Percentiles rank a stretch among this genome's conserved stretches.
phyloP scores from a whole-genome alignment of 2,113 vertebrate genomes.

The Nesoenas mayeri region DNA sequence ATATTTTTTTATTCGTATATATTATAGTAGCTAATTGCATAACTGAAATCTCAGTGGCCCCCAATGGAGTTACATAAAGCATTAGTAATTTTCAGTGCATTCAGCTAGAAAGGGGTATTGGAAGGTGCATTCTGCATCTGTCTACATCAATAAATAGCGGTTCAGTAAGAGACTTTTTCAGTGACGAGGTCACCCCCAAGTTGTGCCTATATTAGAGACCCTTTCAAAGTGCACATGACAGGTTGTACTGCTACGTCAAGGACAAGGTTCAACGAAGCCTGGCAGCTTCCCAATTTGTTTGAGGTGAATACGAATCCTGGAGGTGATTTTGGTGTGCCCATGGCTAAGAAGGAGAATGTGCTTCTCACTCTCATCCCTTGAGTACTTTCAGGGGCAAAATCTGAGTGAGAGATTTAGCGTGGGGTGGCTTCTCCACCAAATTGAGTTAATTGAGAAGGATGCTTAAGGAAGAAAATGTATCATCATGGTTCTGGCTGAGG shows the following conservation, averaged over 20 bases:
- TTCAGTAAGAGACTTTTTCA: neutral
- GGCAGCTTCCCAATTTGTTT: neutral
- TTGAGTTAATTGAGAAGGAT: neutral
- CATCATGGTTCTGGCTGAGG: neutral
- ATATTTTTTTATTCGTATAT: slow-evolving; percentile 2
- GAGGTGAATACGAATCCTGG: neutral
- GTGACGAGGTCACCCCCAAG: neutral
- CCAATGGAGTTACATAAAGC: slow-evolving; percentile 11
- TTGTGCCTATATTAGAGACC: slow-evolving; percentile 8
- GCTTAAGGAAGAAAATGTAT: neutral
- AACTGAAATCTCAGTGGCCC: slow-evolving; percentile 15
- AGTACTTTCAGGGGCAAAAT: neutral
- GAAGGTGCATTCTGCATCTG: slow-evolving; percentile 36
- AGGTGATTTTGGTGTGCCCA: neutral
- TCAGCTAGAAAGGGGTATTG: slow-evolving; percentile 7
- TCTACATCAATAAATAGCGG: slow-evolving; percentile 16
- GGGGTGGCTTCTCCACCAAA: neutral
- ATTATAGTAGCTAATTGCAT: slow-evolving; percentile 19
- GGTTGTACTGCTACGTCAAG: neutral
- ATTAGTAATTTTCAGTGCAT: slow-evolving; percentile 13
- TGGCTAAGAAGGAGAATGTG: neutral
- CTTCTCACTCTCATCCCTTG: fast-evolving
- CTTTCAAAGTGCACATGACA: neutral
- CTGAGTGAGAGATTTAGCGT: neutral
- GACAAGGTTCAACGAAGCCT: neutral